Conservation (phyloP, 2,888 invertebrate species). For the Sussaba pulchella region DNA sequence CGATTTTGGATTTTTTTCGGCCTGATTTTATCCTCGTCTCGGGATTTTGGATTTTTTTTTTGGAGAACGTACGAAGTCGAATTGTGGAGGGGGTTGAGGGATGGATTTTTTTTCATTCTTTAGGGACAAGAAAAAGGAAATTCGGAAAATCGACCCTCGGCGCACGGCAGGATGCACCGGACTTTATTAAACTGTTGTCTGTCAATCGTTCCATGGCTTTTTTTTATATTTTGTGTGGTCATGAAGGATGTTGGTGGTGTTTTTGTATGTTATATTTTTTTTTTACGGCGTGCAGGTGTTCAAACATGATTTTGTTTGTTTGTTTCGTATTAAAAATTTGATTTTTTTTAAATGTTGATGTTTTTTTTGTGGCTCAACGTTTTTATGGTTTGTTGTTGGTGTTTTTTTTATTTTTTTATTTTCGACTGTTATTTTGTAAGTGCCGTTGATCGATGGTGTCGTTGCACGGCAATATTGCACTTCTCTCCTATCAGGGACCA, state of each 20-base stretch:
- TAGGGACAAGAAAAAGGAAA: conserved; percentile 55
- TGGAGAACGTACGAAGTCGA: conserved; percentile 24
- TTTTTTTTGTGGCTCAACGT: conserved; percentile 53
- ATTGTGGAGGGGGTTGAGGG: conserved; percentile 19
- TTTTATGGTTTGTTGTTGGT: conserved; percentile 59
- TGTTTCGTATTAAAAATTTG: not conserved
- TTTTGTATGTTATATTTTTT: conserved; percentile 69
- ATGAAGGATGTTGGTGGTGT: conserved; percentile 79
- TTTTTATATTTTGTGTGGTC: conserved; percentile 72
- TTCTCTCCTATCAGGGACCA: conserved; percentile 76
- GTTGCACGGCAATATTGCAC: conserved; percentile 71
- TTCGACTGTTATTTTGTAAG: conserved; percentile 50
- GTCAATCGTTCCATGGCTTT: conserved; percentile 78
- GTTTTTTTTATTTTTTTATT: conserved; percentile 38
- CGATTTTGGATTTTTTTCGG: conserved; percentile 57
- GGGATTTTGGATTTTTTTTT: conserved; percentile 11
- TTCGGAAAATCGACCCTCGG: conserved; percentile 78
- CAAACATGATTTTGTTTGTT: conserved; percentile 55
- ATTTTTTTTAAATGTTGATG: conserved; percentile 57
- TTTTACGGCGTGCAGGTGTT: conserved; percentile 63
- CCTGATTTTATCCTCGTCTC: too few relatives aligned
- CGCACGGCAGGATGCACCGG: conserved; percentile 81
- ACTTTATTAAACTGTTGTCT: conserved; percentile 76
- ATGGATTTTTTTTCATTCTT: conserved; percentile 37
- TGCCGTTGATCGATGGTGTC: conserved; percentile 58